Evolutionary conservation across 2,797 vertebrate species (phyloP), one percentile per base, ranked within the genome.

Genomic region (Schizopygopsis malacanthus): DNA sequence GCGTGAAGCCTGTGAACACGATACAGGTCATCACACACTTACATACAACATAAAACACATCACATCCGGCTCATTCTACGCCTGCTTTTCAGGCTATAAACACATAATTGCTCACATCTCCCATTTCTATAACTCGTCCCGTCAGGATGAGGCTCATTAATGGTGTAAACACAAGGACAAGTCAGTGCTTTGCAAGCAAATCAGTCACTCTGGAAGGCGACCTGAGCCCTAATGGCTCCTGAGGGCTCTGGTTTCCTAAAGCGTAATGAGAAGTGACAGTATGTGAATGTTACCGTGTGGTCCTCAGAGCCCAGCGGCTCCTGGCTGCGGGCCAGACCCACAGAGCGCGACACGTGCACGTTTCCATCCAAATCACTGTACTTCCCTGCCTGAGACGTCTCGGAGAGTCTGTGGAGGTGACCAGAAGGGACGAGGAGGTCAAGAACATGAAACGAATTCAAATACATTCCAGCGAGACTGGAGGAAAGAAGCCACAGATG

Each of bases 311-410:
- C 92, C 84, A 96, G 93, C 77, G 98, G 98, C 91, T 99, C 98
- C 91, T 99, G 98, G 92, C 98, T 99, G 86, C 98, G 96, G 28
- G 96, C 94, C 54, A 99, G 96, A 10, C 96, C 96, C 20, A 97
- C 90, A 0, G 97, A 97, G n/a, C 95, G 96, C 75, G 91, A 92
- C 3, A 88, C 33, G 79, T 91, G 91, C 28, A 91, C 79, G 33
- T 92, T 93, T 28, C 92, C 92, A 7, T 98, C 98, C 79, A 92
- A 43, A 79, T 98, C 97, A 5, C 95, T 95, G 50, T 94, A 92
- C 87, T 96, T 96, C 87, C 97, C 97, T n/a, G 94, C 96, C 81
- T 95, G 95, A 1, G 96, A 97, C 0, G 97, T 99, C 94, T 99
- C 98, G 63, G 97, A 96, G 11, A 99, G 96, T 89, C 98, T 99